Evolutionary conservation across 1,140 invertebrate species (phyloP), one percentile per base, ranked within the genome.

Genomic region (Cyclargus thomasi): DNA sequence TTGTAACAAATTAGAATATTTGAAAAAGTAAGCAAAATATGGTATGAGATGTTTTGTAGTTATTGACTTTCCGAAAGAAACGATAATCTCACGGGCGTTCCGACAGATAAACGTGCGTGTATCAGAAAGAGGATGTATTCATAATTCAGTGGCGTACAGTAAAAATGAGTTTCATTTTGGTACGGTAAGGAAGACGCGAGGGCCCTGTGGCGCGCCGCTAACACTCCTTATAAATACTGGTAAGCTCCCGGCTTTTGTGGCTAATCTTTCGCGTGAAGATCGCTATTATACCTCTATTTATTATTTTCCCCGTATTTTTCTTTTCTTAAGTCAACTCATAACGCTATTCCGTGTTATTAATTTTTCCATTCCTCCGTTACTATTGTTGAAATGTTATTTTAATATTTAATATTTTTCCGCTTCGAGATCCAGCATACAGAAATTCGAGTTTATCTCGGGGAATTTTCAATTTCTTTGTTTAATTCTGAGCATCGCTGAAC

Each of bases 231-330:
- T 87, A 87, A 90, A 90, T 90, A 90, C 85, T 90, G 78, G 79
- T 88, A 88, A 90, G 82, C 83, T 79, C 75, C 73, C 74, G 80
- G 85, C 85, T 86, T 88, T 84, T 84, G 85, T 78, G 81, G 85
- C 86, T 90, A 90, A 90, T 90, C 88, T 88, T 87, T 83, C 80
- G 84, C 86, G 83, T 86, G 85, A 80, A 90, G 81, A 88, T 88
- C 86, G 80, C 85, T 81, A 90, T 90, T 88, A 90, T 84, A 83
- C 85, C 80, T 80, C 81, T 84, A 88, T 90, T 90, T 88, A 90
- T 90, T 88, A 90, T 85, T 87, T 86, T 80, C 73, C 78, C 75
- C 75, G 74, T 78, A 81, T 86, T 90, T 86, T 85, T 84, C 82
- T 82, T 81, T 77, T 75, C 75, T 77, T 81, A 80, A 83, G 85